Evolutionary conservation across 53 echinoderm and acorn worm genomes (phyloP), one percentile per base, ranked within the genome.

Genomic region (Arbacia lixula): DNA sequence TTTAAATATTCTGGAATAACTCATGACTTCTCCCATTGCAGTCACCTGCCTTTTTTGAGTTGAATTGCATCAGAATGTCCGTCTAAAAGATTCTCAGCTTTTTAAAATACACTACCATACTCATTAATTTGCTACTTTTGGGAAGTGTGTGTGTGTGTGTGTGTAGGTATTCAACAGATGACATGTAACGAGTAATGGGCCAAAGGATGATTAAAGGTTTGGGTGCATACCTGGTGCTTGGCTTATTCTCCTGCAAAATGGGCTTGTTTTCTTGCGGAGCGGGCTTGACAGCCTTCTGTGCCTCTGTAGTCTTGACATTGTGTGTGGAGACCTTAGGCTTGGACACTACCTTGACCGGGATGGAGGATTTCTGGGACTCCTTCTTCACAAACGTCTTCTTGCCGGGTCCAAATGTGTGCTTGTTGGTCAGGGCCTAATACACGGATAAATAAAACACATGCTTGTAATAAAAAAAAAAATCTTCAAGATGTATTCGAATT

Each of bases 351-450:
- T 77, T 77, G 38, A 77, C 39, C 12, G 77, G 77, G 22, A 77
- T 77, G 19, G 77, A 77, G 2, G 77, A 77, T 34, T 81, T 81
- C 1, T 63, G 1, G n/a, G 82, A 32, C 5, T 42, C 38, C 35
- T 81, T 81, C 82, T 81, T 81, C 9, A 17, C 31, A 3, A 81
- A 12, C 10, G 62, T 43, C 30, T 81, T 81, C 82, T 81, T 81
- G 43, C 43, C 25, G 30, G 36, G 62, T 42, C 62, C 82, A 2
- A 81, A 2, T 0, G 46, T 21, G 46, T 81, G 62, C 62, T 81
- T 81, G 41, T 64, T 64, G 19, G 46, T 81, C 28, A 81, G 30
- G n/a, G 82, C 82, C 82, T 81, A 33, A 12, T 11, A 8, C 6
- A 33, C 19, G 34, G 14, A 14, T 46, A 46, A 46, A 46, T 14